Percentiles rank a stretch among this genome's conserved stretches.
Conservation (phyloP, 2,888 invertebrate genomes). For the Heterodera filipjevi region DNA sequence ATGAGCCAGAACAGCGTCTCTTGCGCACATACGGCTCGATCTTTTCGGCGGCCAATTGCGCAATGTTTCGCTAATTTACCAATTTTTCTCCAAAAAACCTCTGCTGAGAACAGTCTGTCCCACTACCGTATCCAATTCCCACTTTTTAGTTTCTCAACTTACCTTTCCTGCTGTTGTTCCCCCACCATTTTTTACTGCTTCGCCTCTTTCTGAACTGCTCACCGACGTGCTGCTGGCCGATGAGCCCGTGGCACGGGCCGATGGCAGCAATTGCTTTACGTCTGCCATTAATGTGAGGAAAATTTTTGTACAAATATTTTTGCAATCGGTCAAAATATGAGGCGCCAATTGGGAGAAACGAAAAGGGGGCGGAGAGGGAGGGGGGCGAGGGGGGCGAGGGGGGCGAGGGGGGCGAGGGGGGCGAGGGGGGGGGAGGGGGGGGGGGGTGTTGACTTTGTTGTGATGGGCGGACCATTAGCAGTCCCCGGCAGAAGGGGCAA, state of each 20-base stretch:
- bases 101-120: too few relatives aligned
- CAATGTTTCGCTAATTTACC: conserved; percentile 26
- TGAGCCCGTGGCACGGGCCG: not conserved
- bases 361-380: too few relatives aligned
- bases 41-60: conserved; percentile 47
- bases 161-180: not conserved
- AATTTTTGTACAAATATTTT: not conserved
- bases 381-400: too few relatives aligned
- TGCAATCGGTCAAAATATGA: not conserved
- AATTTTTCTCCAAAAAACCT: too few relatives aligned
- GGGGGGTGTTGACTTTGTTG: not conserved
- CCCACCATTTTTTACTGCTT: not conserved
- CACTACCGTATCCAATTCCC: too few relatives aligned
- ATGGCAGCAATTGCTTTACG: not conserved
- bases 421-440: not conserved
- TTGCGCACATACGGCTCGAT: conserved; percentile 61
- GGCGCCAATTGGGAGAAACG: not conserved
- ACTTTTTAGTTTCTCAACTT: too few relatives aligned
- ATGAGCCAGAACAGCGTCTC: conserved; percentile 42
- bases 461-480: too few relatives aligned
- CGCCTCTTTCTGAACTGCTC: conserved; percentile 6
- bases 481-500: not conserved
- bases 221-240: not conserved
- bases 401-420: not conserved
- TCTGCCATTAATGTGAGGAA: not conserved